These are phyloP conservation scores for Gymnoscopelus braueri DNA, from an alignment of 2,797 vertebrate species.

Conservation along the genomic window DNA sequence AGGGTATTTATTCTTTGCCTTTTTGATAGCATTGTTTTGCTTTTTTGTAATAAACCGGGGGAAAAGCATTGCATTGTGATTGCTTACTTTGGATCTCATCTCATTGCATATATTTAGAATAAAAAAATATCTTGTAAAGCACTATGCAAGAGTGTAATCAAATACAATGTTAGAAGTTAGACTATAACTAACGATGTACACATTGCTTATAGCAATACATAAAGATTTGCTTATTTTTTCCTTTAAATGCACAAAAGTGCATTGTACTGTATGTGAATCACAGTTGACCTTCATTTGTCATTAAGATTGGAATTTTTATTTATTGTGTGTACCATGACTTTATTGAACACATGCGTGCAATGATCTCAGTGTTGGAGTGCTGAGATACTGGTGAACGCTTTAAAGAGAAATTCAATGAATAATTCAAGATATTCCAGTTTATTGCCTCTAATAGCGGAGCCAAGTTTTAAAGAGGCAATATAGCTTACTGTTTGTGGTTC, in stretches of 20 bases:
- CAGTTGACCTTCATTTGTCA: not conserved
- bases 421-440: not conserved
- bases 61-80: too few species aligned
- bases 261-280: too few species aligned
- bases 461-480: not conserved
- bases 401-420: slow-evolving; percentile 7
- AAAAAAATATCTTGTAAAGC: too few species aligned
- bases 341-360: slow-evolving; percentile 31
- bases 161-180: too few species aligned
- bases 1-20: not conserved
- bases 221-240: too few species aligned
- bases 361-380: slow-evolving; percentile 24
- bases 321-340: slow-evolving; percentile 15
- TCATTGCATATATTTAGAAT: too few species aligned
- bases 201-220: too few species aligned
- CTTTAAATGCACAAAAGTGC: too few species aligned
- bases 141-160: too few species aligned
- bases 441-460: not conserved
- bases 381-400: slow-evolving; percentile 14
- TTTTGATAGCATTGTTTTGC: not conserved
- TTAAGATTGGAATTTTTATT: not conserved
- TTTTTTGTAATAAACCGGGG: not conserved
- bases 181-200: too few species aligned
- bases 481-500: slow-evolving; percentile 3
- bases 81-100: too few species aligned